These are phyloP conservation scores for Dicaeum eximium DNA, from an alignment of 2,113 vertebrate genomes.

Conservation along the genomic window DNA sequence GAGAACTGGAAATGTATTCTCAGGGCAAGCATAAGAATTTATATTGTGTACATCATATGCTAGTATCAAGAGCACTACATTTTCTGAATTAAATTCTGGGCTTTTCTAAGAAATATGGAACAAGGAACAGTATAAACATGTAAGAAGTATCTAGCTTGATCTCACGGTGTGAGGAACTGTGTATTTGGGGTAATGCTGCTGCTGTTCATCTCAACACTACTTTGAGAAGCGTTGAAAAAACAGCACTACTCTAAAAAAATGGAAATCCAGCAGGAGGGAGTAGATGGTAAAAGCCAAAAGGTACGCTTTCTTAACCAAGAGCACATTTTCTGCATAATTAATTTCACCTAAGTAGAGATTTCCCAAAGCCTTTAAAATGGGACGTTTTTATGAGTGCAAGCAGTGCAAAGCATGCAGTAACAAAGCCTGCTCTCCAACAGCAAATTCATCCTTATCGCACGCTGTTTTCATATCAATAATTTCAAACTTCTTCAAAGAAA, in stretches of 20 bases:
- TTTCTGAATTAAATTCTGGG: background rate
- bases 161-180: rapidly evolving
- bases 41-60: rapidly evolving
- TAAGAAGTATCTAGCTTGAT: background rate
- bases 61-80: background rate
- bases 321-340: background rate
- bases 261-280: background rate
- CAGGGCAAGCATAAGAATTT: background rate
- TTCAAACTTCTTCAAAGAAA: background rate
- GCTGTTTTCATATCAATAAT: background rate
- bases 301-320: background rate
- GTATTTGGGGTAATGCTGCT: background rate
- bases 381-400: background rate
- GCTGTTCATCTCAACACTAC: background rate
- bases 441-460: background rate
- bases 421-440: background rate
- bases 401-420: background rate
- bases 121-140: background rate
- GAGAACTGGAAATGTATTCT: background rate
- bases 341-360: background rate
- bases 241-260: background rate
- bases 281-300: background rate
- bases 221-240: background rate
- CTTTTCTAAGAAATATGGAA: background rate
- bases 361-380: background rate